A percentile compares a stretch with the other conserved stretches of the same genome.
These are phyloP conservation scores for Hippocampus zosterae DNA, from an alignment of 2,113 vertebrate species.

Conservation along the genomic window DNA sequence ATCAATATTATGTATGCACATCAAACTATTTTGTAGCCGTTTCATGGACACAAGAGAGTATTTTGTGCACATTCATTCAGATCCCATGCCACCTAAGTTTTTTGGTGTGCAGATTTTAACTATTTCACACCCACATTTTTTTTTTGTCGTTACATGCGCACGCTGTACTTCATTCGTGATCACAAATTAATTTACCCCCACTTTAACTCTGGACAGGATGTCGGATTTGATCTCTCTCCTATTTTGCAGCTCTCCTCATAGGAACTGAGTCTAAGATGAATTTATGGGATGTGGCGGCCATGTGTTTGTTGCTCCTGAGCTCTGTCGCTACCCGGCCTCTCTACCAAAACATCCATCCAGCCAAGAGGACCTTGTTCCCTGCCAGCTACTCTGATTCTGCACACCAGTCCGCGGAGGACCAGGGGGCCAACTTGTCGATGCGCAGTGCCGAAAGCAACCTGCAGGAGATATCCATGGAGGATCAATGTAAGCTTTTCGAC, in stretches of 20 bases:
- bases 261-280: constrained; percentile 99
- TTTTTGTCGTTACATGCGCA: no score
- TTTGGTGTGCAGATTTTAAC: no score
- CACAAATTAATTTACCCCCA: no score
- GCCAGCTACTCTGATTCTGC: constrained; percentile 76
- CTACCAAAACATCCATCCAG: constrained; percentile 77
- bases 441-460: constrained; percentile 62
- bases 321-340: constrained; percentile 86
- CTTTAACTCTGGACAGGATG: neutral
- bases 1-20: neutral
- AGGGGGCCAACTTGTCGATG: constrained; percentile 54
- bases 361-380: constrained; percentile 71
- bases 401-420: constrained; percentile 66
- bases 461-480: constrained; percentile 66
- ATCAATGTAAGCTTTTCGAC: constrained; percentile 64
- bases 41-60: no score
- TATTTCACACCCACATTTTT: no score
- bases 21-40: neutral
- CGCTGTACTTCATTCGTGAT: no score
- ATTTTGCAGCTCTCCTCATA: constrained; percentile 80
- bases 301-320: constrained; percentile 97
- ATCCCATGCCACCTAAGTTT: no score
- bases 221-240: neutral
- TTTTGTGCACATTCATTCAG: no score
- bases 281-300: constrained; percentile 98